Evolutionary conservation across 2,113 vertebrate genomes (phyloP).

Genomic region (Clupea harengus): DNA sequence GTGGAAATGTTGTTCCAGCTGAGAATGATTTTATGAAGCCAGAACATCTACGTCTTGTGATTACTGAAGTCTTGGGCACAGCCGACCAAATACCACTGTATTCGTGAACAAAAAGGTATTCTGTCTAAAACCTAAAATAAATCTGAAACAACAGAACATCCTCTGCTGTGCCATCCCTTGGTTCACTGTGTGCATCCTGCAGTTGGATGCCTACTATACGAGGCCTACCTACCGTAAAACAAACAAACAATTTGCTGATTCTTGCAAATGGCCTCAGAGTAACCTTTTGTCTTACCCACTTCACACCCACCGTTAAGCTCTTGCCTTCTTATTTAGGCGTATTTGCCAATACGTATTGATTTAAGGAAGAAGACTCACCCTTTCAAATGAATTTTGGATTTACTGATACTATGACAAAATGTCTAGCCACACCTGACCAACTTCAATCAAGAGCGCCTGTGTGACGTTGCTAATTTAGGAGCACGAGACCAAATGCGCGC

Average conservation of each 20-base stretch:
- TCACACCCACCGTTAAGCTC: not conserved
- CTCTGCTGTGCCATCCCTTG: no score
- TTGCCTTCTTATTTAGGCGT: not conserved
- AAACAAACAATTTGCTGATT: not conserved
- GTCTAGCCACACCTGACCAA: not conserved
- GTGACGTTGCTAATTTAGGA: conserved; percentile 7
- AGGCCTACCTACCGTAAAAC: no score
- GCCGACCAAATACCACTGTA: no score
- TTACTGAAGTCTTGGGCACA: no score
- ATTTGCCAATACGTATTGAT: not conserved
- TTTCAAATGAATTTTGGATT: not conserved
- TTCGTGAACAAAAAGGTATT: no score
- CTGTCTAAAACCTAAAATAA: no score
- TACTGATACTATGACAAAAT: not conserved
- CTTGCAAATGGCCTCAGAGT: not conserved
- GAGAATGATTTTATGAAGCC: no score
- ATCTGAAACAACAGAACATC: no score
- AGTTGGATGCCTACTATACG: no score
- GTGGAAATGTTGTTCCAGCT: no score
- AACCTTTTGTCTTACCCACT: not conserved
- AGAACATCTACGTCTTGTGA: no score
- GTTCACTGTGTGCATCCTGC: no score
- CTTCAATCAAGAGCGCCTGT: not conserved
- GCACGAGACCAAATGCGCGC: not conserved
- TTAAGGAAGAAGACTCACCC: not conserved